phyloP scores from a whole-genome alignment of 2,113 vertebrate genomes.

The Eira barbara region DNA sequence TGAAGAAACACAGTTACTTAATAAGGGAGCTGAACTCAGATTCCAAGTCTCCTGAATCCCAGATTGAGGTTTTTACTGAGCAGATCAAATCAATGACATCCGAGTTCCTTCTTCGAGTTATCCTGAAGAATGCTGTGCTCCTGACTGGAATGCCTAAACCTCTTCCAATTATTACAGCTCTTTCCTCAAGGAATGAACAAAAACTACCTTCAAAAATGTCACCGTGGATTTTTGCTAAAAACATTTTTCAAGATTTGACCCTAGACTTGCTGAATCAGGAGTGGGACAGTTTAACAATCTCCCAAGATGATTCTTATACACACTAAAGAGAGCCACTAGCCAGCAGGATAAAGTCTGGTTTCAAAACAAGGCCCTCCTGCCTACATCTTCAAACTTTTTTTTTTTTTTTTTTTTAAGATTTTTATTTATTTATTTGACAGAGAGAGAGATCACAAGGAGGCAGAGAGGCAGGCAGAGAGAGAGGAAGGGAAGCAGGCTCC shows the following conservation, averaged over 20 bases:
- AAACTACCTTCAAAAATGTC: not conserved
- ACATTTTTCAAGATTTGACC: not conserved
- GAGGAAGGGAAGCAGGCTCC: too few relatives aligned
- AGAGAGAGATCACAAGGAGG: too few relatives aligned
- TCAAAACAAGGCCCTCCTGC: not conserved
- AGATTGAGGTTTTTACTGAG: not conserved
- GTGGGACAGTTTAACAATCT: not conserved
- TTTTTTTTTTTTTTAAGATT: too few relatives aligned
- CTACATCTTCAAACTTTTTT: not conserved
- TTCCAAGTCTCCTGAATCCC: not conserved
- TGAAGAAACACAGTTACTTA: not conserved
- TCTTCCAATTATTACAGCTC: not conserved
- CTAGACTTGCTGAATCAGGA: not conserved
- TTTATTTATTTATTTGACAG: too few relatives aligned
- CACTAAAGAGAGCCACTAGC: not conserved
- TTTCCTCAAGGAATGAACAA: not conserved
- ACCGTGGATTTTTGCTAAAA: not conserved
- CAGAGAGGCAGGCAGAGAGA: too few relatives aligned
- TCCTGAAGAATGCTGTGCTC: not conserved
- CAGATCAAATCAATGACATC: not conserved
- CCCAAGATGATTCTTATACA: not conserved
- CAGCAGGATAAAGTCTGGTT: not conserved
- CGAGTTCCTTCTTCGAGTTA: not conserved
- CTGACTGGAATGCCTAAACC: not conserved
- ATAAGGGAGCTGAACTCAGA: not conserved